phyloP scores from a whole-genome alignment of 2,888 invertebrate species.

The Notocelia uddmanniana region DNA sequence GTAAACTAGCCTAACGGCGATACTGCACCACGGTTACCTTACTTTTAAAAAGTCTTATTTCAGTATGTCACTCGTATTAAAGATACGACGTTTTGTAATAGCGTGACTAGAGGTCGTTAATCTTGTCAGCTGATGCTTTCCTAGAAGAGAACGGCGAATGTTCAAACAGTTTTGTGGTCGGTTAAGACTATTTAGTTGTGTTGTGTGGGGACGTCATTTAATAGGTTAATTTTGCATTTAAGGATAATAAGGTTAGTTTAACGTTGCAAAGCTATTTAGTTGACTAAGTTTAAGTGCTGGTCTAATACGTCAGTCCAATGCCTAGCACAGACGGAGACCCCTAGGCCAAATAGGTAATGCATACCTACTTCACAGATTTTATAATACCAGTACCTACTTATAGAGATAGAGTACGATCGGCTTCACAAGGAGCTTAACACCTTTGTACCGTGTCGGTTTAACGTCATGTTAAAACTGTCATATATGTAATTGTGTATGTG shows the following conservation, averaged over 20 bases:
- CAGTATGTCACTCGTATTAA: background rate
- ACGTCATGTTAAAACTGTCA: too few relatives aligned
- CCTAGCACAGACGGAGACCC: too few relatives aligned
- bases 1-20: slow-evolving; percentile 4
- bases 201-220: background rate
- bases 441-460: too few relatives aligned
- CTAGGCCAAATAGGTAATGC: too few relatives aligned
- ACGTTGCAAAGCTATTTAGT: background rate
- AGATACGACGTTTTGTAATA: background rate
- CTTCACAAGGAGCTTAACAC: too few relatives aligned
- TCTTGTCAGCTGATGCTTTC: background rate
- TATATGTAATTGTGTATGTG: too few relatives aligned
- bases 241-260: background rate
- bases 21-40: slow-evolving; percentile 2
- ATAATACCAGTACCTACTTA: too few relatives aligned
- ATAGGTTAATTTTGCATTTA: slow-evolving; percentile 11
- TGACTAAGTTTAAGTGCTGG: background rate
- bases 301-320: too few relatives aligned
- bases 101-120: slow-evolving; percentile 9
- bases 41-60: slow-evolving; percentile 2
- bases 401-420: too few relatives aligned
- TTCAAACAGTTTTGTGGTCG: background rate
- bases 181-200: background rate
- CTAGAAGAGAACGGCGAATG: background rate
- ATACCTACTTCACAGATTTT: too few relatives aligned